Evolutionary conservation across 2,797 vertebrate species (phyloP).

Genomic region (Morus bassanus): DNA sequence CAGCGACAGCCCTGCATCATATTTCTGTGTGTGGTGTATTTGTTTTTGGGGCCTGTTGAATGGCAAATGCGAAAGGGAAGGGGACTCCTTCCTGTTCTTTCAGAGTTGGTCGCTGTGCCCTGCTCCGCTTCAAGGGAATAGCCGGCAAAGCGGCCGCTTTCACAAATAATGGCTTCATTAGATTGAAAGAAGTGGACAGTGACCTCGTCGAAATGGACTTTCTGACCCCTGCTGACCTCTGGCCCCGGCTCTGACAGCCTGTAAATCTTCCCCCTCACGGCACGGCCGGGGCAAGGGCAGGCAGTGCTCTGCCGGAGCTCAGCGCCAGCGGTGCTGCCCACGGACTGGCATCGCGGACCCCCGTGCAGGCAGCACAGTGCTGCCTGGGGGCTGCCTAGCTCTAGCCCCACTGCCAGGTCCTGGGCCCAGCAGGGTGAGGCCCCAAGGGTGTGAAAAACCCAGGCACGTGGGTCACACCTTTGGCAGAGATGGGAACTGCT

Average conservation of each 20-base stretch:
- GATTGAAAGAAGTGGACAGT: constrained; percentile 79
- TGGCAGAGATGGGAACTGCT: not conserved
- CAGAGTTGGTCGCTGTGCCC: constrained; percentile 35
- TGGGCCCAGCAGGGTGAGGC: not conserved
- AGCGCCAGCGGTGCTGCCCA: fast-evolving
- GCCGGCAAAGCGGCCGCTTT: constrained; percentile 67
- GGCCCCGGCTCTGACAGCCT: constrained; percentile 79
- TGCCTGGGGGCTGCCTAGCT: not conserved
- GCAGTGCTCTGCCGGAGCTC: not conserved
- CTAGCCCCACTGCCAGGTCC: not conserved
- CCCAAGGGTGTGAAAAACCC: fast-evolving
- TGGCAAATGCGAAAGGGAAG: constrained; percentile 33
- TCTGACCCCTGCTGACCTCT: constrained; percentile 81
- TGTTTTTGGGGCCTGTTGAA: constrained; percentile 63
- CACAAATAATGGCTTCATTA: constrained; percentile 83
- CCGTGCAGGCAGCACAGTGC: fast-evolving
- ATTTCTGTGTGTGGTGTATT: not conserved
- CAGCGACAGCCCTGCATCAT: fast-evolving
- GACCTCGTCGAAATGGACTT: constrained; percentile 81
- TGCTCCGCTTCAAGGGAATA: constrained; percentile 68
- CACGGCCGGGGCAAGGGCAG: not conserved
- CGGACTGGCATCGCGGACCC: fast-evolving
- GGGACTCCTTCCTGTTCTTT: constrained; percentile 70
- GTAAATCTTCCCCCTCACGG: constrained; percentile 74
- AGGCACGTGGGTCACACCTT: fast-evolving